Percentiles rank a stretch among this genome's conserved stretches.
Evolutionary conservation across 2,113 vertebrate species (phyloP).

Genomic region (Hyaena hyaena): DNA sequence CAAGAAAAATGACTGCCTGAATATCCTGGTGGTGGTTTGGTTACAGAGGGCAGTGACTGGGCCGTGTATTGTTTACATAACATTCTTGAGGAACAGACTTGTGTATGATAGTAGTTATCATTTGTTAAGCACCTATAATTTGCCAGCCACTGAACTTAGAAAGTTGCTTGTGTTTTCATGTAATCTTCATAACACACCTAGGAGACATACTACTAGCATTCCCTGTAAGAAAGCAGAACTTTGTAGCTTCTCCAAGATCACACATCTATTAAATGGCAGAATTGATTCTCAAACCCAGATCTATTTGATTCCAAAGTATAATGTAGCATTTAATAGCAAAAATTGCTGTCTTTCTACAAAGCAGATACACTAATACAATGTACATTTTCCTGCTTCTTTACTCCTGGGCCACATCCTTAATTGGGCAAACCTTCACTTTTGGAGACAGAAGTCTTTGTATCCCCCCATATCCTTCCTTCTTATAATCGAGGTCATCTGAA

Average conservation of each 20-base stretch:
- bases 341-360: slow-evolving; percentile 7
- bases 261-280: not conserved
- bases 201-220: not conserved
- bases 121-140: not conserved
- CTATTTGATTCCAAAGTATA: slow-evolving; percentile 5
- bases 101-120: not conserved
- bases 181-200: not conserved
- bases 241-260: not conserved
- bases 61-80: not conserved
- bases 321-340: slow-evolving; percentile 45
- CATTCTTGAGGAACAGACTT: not conserved
- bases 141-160: not conserved
- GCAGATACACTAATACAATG: not conserved
- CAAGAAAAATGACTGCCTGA: not conserved
- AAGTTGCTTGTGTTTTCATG: slow-evolving; percentile 16
- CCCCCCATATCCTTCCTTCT: not conserved
- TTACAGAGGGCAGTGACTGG: not conserved
- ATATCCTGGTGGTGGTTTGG: not conserved
- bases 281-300: not conserved
- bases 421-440: not conserved
- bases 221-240: not conserved
- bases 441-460: not conserved
- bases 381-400: not conserved
- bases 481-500: not conserved
- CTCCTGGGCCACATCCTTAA: not conserved